These are phyloP conservation scores for Musca vetustissima DNA, from an alignment of 1,140 invertebrate species.

Conservation along the genomic window DNA sequence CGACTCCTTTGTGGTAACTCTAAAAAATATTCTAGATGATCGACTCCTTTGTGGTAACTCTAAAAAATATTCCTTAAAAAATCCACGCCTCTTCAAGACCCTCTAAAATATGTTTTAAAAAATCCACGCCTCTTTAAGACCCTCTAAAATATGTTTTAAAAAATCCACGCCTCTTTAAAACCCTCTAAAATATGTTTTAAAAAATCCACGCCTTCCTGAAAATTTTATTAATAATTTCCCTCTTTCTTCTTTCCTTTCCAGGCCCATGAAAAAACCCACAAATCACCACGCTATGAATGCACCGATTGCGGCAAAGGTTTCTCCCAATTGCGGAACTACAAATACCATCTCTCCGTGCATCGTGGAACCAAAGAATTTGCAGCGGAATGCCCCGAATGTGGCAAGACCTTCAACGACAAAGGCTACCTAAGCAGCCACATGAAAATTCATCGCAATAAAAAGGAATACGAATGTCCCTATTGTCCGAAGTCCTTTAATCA, in stretches of 20 bases:
- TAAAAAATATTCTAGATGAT: too few species aligned
- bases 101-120: too few species aligned
- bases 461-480: slow-evolving; percentile 73
- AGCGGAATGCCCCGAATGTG: slow-evolving; percentile 73
- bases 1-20: too few species aligned
- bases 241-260: slow-evolving; percentile 30
- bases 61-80: too few species aligned
- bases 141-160: too few species aligned
- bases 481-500: slow-evolving; percentile 80
- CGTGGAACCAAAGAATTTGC: slow-evolving; percentile 75
- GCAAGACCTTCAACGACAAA: slow-evolving; percentile 76
- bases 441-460: slow-evolving; percentile 76
- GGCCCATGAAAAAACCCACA: slow-evolving; percentile 53
- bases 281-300: slow-evolving; percentile 71
- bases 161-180: too few species aligned
- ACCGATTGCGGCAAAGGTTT: slow-evolving; percentile 77
- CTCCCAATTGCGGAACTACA: slow-evolving; percentile 74
- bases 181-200: too few species aligned
- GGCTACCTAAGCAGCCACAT: slow-evolving; percentile 77
- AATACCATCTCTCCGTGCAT: slow-evolving; percentile 74
- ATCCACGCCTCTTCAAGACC: too few species aligned
- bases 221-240: background rate
- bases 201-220: too few species aligned
- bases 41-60: too few species aligned
- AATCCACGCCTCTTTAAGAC: too few species aligned